Percentiles rank a stretch among this genome's conserved stretches.
Conservation (phyloP, 2,113 vertebrate genomes). For the Lasiurus borealis region DNA sequence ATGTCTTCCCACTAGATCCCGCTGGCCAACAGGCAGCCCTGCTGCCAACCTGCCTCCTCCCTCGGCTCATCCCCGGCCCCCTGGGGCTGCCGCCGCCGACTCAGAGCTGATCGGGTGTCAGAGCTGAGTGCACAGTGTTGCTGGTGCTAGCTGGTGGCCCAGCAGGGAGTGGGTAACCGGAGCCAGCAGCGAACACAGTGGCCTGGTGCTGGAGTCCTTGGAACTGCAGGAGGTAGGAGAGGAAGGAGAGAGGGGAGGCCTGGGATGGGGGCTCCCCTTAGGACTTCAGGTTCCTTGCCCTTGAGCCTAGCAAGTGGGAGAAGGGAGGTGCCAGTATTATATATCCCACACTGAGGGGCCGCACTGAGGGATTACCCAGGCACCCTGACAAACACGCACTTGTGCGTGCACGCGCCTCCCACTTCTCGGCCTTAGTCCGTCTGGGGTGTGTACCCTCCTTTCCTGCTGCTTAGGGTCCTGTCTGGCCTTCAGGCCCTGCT, state of each 20-base stretch:
- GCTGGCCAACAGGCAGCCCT: background rate
- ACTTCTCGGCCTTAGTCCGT: background rate
- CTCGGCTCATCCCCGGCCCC: slow-evolving; percentile 46
- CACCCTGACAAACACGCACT: rapidly evolving
- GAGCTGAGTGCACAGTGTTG: background rate
- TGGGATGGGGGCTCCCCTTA: background rate
- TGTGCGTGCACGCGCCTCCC: background rate
- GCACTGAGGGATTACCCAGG: too few relatives aligned
- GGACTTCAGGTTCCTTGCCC: background rate
- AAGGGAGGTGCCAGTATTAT: background rate
- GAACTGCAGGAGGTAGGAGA: slow-evolving; percentile 70
- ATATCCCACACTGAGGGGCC: background rate
- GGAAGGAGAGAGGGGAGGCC: background rate
- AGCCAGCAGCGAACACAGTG: slow-evolving; percentile 12
- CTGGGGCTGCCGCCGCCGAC: background rate
- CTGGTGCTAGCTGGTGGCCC: slow-evolving; percentile 5
- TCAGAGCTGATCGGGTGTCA: slow-evolving; percentile 74
- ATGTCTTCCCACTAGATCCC: slow-evolving; percentile 1
- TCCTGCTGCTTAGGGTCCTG: background rate
- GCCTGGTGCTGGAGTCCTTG: slow-evolving; percentile 34
- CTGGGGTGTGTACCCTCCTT: rapidly evolving
- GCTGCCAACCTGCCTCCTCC: slow-evolving; percentile 68
- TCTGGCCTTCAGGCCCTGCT: background rate
- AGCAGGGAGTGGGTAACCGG: slow-evolving; percentile 71
- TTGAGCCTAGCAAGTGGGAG: background rate